Conservation (phyloP, 1,140 invertebrate genomes). For the Parapsyche elsis region DNA sequence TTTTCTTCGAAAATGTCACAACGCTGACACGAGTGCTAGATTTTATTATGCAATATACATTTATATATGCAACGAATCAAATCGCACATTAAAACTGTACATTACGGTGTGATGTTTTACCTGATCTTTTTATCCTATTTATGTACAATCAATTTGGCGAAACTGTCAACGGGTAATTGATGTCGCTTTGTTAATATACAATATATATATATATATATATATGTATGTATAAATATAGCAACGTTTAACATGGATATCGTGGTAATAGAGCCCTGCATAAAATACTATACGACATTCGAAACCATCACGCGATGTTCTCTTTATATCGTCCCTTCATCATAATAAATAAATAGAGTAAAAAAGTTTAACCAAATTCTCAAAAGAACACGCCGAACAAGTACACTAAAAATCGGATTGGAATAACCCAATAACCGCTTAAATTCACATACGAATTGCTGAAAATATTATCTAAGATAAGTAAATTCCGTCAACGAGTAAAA, state of each 20-base stretch:
- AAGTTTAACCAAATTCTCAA: too few relatives aligned
- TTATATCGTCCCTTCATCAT: slow-evolving; percentile 3
- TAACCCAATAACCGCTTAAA: too few relatives aligned
- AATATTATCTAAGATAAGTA: too few relatives aligned
- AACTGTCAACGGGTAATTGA: slow-evolving; percentile 42
- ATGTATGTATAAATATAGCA: neutral
- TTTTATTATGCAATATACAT: neutral
- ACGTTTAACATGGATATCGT: slow-evolving; percentile 24
- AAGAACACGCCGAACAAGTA: neutral
- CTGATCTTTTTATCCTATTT: neutral
- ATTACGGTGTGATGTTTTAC: neutral
- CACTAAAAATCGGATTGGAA: neutral
- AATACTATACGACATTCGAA: slow-evolving; percentile 45
- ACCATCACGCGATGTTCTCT: slow-evolving; percentile 44
- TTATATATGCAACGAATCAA: neutral
- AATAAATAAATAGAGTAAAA: too few relatives aligned
- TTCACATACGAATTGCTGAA: too few relatives aligned
- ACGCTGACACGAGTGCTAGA: neutral
- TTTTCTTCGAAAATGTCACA: neutral
- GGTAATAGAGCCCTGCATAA: slow-evolving; percentile 45
- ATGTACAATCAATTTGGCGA: too few relatives aligned
- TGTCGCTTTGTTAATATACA: slow-evolving; percentile 22
- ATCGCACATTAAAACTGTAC: too few relatives aligned
- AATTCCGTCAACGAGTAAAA: too few relatives aligned
- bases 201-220: too few relatives aligned